Conservation (phyloP, 2,113 vertebrate genomes). For the Clinocottus analis region DNA sequence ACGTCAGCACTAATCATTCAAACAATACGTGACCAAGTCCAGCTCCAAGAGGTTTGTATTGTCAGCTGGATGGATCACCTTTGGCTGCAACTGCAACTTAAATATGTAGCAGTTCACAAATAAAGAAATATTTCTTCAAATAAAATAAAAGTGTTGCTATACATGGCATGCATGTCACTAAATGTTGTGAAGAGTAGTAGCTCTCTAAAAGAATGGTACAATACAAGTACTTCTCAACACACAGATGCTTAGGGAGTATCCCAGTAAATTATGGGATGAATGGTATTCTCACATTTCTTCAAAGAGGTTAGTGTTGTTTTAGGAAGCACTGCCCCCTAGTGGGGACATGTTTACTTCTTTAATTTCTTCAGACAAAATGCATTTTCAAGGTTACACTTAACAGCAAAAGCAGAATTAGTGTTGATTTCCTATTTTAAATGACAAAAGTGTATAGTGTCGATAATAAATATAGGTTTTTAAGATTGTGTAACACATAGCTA, state of each 20-base stretch:
- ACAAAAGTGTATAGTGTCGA: background rate
- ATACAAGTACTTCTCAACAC: slow-evolving; percentile 7
- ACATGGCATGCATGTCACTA: background rate
- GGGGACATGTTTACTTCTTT: background rate
- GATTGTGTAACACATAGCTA: background rate
- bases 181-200: background rate
- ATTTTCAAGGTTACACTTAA: background rate
- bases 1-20: slow-evolving; percentile 60
- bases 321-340: slow-evolving; percentile 64
- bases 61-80: slow-evolving; percentile 48
- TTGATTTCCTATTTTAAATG: background rate
- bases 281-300: background rate
- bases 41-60: slow-evolving; percentile 62
- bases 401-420: background rate
- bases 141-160: background rate
- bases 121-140: slow-evolving; percentile 17
- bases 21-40: slow-evolving; percentile 43
- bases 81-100: slow-evolving; percentile 34
- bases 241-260: slow-evolving; percentile 1
- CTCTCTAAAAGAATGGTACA: background rate
- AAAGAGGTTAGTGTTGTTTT: slow-evolving; percentile 11
- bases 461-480: background rate
- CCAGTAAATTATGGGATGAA: background rate
- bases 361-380: background rate
- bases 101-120: slow-evolving; percentile 35